Evolutionary conservation across 2,888 invertebrate species (phyloP), one percentile per base, ranked within the genome.

Genomic region (Neelides folsomi): DNA sequence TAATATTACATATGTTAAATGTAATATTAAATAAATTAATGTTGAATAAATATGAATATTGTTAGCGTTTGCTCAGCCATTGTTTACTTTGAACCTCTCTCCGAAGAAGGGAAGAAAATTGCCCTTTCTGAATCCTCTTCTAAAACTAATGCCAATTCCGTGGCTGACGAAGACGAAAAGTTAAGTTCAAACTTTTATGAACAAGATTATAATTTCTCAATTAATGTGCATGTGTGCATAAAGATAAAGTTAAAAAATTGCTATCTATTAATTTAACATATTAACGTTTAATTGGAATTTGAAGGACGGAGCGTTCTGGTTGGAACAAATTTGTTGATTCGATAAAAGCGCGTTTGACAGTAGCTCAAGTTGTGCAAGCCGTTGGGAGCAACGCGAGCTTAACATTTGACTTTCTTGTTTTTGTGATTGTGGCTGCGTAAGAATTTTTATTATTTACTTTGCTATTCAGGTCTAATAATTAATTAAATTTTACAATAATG

Each of bases 401-500:
- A 19, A 85, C 83, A 0, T 86, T 86, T 69, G 85, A 86, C 71
- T 86, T 81, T 71, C 68, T 84, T 48, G 76, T 82, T 65, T 72
- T 85, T 16, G 71, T 84, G 5, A 69, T 83, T 5, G 78, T 83
- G 1, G 83, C 85, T 2, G 81, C 82, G 74, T 82, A 74, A 77
- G 78, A 73, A 43, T 47, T 20, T 15, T 19, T 37, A 42, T 40
- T 19, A 44, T 40, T 43, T 41, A 50, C 20, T 9, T 19, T 15
- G 42, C 38, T n/a, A 44, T 27, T 40, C 37, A 46, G 53, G 54
- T 37, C 46, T 54, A 35, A 39, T 5, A 27, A 43, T 50, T 18
- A 20, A 38, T 46, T 38, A 27, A 50, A 27, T 12, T 41, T 18
- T 9, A 40, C 8, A 10, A 10, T 13, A 13, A 18, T 15, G 19